Conservation (phyloP, 2,888 invertebrate species). For the Sphaeridia pumilis region DNA sequence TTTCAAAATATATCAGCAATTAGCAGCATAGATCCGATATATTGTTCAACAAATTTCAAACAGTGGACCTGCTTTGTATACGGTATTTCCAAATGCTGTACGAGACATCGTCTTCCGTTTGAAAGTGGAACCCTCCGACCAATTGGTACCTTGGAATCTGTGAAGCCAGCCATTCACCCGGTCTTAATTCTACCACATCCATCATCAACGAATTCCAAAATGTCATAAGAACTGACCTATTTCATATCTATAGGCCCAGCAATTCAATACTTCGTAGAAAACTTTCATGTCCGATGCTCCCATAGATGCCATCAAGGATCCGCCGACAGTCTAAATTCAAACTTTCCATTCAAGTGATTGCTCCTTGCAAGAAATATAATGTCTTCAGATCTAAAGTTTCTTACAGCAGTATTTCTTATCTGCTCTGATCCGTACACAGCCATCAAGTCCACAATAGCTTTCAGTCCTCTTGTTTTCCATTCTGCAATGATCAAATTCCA, state of each 20-base stretch:
- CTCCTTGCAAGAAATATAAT: too few species aligned
- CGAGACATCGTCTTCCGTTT: not conserved
- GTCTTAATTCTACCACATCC: too few species aligned
- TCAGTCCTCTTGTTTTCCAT: constrained; percentile 52
- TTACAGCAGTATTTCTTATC: constrained; percentile 77
- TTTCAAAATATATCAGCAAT: too few species aligned
- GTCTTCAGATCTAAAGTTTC: too few species aligned
- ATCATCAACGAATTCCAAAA: too few species aligned
- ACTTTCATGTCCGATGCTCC: constrained; percentile 76
- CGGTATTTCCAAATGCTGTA: constrained; percentile 53
- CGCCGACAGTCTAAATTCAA: constrained; percentile 76
- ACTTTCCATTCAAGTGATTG: too few species aligned
- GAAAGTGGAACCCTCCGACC: not conserved
- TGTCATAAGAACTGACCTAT: constrained; percentile 9
- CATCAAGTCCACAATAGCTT: constrained; percentile 66
- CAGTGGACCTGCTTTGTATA: constrained; percentile 51
- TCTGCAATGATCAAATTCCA: constrained; percentile 40
- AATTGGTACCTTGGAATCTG: too few species aligned
- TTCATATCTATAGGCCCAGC: constrained; percentile 10
- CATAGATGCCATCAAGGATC: constrained; percentile 88
- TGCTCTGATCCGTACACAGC: constrained; percentile 92
- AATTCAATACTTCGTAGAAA: constrained; percentile 7
- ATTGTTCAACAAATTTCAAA: too few species aligned
- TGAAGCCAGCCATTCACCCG: too few species aligned
- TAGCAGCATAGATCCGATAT: too few species aligned